These are phyloP conservation scores for Oscarella lobularis DNA, from an alignment of 37 sponge, comb jelly and placozoan genomes.

Conservation along the genomic window DNA sequence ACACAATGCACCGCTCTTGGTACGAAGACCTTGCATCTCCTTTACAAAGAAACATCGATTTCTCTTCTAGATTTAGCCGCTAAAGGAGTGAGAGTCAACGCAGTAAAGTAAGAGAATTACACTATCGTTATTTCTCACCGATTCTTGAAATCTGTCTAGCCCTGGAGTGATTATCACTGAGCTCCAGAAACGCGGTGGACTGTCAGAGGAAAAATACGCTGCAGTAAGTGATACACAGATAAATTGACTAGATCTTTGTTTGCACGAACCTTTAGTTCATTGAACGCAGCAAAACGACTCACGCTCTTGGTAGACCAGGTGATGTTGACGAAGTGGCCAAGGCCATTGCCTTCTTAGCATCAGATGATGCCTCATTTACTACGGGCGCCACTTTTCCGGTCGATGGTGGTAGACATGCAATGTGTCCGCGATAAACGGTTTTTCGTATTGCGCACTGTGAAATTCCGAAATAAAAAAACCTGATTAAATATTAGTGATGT, in stretches of 20 bases:
- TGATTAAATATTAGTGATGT: no score
- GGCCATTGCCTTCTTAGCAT: not conserved
- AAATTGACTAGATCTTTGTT: slow-evolving; percentile 1
- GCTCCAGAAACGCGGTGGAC: slow-evolving; percentile 5
- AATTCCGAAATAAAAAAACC: no score
- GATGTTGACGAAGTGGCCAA: slow-evolving; percentile 3
- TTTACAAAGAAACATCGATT: not conserved
- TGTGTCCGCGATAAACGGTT: no score
- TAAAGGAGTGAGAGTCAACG: slow-evolving; percentile 3
- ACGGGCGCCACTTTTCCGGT: slow-evolving; percentile 11
- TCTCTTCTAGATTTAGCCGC: not conserved
- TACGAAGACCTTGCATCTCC: no score
- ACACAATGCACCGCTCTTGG: slow-evolving; percentile 8
- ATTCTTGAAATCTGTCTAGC: not conserved
- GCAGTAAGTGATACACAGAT: not conserved
- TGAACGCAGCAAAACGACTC: slow-evolving; percentile 3
- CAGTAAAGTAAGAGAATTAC: slow-evolving; percentile 2
- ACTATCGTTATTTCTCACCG: not conserved
- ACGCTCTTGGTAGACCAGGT: slow-evolving; percentile 3
- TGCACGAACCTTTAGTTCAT: not conserved
- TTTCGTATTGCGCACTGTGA: no score
- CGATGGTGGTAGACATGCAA: slow-evolving; percentile 9
- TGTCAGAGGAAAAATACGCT: slow-evolving; percentile 1
- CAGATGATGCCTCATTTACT: not conserved
- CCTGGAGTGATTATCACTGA: slow-evolving; percentile 10